These are phyloP conservation scores for Boloria selene DNA, from an alignment of 2,888 invertebrate species.

Conservation along the genomic window DNA sequence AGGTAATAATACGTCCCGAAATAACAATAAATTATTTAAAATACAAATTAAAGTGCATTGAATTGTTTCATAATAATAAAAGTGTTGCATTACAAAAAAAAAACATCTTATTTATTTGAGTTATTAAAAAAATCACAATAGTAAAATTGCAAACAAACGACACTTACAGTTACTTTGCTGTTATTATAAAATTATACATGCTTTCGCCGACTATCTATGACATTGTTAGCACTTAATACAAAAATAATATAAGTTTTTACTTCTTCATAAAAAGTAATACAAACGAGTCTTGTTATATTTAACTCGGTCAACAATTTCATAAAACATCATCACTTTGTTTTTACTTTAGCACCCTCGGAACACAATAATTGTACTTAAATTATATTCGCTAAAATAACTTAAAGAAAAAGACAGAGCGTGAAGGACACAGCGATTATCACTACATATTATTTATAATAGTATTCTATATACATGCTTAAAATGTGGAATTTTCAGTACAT, in stretches of 20 bases:
- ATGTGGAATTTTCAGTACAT: too few species aligned
- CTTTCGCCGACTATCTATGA: slow-evolving; percentile 8
- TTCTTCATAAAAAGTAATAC: neutral
- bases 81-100: neutral
- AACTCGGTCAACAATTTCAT: neutral
- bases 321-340: neutral
- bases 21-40: too few species aligned
- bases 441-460: too few species aligned
- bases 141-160: neutral
- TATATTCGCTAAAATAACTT: too few species aligned
- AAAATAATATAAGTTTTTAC: neutral
- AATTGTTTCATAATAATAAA: neutral
- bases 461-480: too few species aligned
- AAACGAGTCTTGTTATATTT: too few species aligned
- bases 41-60: neutral
- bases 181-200: slow-evolving; percentile 26
- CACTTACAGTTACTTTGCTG: slow-evolving; percentile 14
- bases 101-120: neutral
- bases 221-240: neutral
- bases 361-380: too few species aligned
- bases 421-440: too few species aligned
- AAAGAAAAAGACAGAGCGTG: too few species aligned
- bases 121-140: neutral
- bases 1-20: too few species aligned
- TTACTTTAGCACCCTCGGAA: neutral